Evolutionary conservation across 2,888 invertebrate genomes (phyloP).

Genomic region (Temnothorax ravouxi): DNA sequence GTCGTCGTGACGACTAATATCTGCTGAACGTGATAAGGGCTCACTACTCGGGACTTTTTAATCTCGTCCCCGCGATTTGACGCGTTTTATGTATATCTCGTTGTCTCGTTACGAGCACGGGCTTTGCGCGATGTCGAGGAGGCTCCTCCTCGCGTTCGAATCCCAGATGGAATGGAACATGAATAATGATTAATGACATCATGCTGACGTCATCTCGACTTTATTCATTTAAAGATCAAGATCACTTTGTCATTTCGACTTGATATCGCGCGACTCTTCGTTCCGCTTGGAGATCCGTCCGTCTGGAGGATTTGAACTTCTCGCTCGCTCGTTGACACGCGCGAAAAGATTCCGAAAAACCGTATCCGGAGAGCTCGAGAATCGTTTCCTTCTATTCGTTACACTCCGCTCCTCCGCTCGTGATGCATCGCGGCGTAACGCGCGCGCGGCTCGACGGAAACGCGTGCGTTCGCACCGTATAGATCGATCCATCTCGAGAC

Average conservation of each 20-base stretch:
- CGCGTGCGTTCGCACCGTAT: conserved; percentile 18
- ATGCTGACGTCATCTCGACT: too few relatives aligned
- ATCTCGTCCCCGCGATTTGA: neutral
- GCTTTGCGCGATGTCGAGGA: too few relatives aligned
- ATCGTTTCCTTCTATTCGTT: conserved; percentile 18
- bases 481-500: conserved; percentile 11
- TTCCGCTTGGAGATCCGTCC: neutral
- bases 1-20: neutral
- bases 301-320: neutral
- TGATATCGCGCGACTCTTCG: too few relatives aligned
- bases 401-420: conserved; percentile 15
- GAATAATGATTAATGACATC: too few relatives aligned
- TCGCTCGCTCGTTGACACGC: neutral
- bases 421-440: conserved; percentile 15
- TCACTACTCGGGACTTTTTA: too few relatives aligned
- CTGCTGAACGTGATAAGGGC: neutral
- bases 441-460: conserved; percentile 25
- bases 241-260: too few relatives aligned
- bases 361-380: neutral
- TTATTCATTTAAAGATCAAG: too few relatives aligned
- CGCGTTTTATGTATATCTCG: neutral
- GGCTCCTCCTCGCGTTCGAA: too few relatives aligned
- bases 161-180: too few relatives aligned
- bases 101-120: neutral
- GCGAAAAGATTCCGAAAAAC: neutral